phyloP scores from a whole-genome alignment of 2,888 invertebrate genomes.

The Brenthis ino region DNA sequence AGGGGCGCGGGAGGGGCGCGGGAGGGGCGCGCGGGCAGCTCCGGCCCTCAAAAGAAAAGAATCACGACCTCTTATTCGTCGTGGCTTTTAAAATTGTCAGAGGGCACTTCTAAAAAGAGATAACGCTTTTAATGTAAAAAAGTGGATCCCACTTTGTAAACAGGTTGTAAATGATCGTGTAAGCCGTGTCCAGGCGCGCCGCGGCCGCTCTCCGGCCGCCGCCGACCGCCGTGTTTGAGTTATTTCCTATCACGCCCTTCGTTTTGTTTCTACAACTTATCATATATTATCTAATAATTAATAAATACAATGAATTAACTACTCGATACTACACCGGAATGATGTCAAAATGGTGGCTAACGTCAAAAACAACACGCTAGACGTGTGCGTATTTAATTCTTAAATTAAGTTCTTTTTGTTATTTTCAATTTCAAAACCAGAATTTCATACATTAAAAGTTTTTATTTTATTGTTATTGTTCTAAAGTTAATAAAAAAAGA shows the following conservation, averaged over 20 bases:
- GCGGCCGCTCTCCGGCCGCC: slow-evolving; percentile 10
- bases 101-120: slow-evolving; percentile 69
- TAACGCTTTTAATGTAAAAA: slow-evolving; percentile 67
- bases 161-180: slow-evolving; percentile 72
- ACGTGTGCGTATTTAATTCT: too few species aligned
- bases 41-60: slow-evolving; percentile 49
- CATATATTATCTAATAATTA: too few species aligned
- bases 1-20: too few species aligned
- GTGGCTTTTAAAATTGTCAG: slow-evolving; percentile 69
- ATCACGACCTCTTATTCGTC: slow-evolving; percentile 52
- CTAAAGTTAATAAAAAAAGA: too few species aligned
- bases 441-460: too few species aligned
- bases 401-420: too few species aligned
- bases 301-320: too few species aligned
- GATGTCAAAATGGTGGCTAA: too few species aligned
- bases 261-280: slow-evolving; percentile 1
- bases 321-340: too few species aligned
- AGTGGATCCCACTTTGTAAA: slow-evolving; percentile 66
- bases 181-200: slow-evolving; percentile 36
- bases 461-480: too few species aligned
- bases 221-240: background rate
- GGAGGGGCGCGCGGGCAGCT: slow-evolving; percentile 43
- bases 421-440: too few species aligned
- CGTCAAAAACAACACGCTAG: too few species aligned
- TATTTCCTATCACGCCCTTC: background rate